Percentiles rank a stretch among this genome's conserved stretches.
phyloP scores from a whole-genome alignment of 2,797 vertebrate genomes.

The Chelon auratus region DNA sequence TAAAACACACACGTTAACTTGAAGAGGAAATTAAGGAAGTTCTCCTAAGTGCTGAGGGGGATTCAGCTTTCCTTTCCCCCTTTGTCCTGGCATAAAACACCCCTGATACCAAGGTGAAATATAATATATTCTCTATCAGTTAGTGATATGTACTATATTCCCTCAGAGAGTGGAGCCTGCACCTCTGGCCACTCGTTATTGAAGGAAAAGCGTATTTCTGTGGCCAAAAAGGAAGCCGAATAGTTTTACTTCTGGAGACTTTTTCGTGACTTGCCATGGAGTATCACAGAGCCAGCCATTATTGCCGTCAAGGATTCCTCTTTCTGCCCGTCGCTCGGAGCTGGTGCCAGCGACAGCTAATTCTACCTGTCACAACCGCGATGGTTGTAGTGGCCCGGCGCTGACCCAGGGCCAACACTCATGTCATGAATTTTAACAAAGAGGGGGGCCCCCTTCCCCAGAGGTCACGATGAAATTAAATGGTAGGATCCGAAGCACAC shows the following conservation, averaged over 20 bases:
- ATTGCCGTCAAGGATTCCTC: slow-evolving; percentile 38
- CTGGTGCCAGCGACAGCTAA: slow-evolving; percentile 52
- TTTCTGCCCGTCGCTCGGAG: slow-evolving; percentile 31
- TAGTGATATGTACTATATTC: slow-evolving; percentile 63
- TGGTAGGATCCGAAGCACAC: slow-evolving; percentile 53
- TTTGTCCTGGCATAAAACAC: slow-evolving; percentile 53
- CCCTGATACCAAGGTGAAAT: slow-evolving; percentile 58
- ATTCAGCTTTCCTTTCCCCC: slow-evolving; percentile 41
- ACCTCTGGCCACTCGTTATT: slow-evolving; percentile 43
- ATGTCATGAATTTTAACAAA: slow-evolving; percentile 72
- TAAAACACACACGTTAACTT: slow-evolving; percentile 60
- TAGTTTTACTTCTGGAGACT: slow-evolving; percentile 53
- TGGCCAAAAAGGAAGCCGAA: slow-evolving; percentile 30
- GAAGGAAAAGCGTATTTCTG: slow-evolving; percentile 14
- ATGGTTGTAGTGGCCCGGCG: slow-evolving; percentile 40
- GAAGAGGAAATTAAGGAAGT: slow-evolving; percentile 63
- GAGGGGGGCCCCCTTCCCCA: slow-evolving; percentile 38
- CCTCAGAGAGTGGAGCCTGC: slow-evolving; percentile 30
- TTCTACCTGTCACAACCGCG: slow-evolving; percentile 53
- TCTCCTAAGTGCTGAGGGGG: slow-evolving; percentile 51
- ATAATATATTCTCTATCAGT: slow-evolving; percentile 60
- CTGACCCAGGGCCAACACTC: slow-evolving; percentile 57
- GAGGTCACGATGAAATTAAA: slow-evolving; percentile 74
- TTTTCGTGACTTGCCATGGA: slow-evolving; percentile 42
- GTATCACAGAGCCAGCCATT: slow-evolving; percentile 20